Evolutionary conservation across 2,113 vertebrate species (phyloP).

Genomic region (Bagarius yarrelli): DNA sequence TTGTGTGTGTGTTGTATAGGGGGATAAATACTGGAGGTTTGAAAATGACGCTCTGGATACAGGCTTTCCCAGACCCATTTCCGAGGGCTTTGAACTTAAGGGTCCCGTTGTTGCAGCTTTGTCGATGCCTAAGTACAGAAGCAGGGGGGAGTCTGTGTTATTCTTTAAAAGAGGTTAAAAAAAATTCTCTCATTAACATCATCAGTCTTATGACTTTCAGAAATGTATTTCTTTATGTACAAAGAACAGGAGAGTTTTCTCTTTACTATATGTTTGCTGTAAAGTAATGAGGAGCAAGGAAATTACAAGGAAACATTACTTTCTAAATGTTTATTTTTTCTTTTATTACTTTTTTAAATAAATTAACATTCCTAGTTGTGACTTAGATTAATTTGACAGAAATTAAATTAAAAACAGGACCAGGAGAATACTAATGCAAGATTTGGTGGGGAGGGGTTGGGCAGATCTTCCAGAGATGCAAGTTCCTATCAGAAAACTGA

Average conservation of each 20-base stretch:
- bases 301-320: background rate
- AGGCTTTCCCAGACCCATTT: constrained; percentile 80
- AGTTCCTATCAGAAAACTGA: background rate
- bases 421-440: background rate
- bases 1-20: constrained; percentile 63
- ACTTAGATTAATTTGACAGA: too few species aligned
- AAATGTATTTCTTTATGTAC: background rate
- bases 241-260: background rate
- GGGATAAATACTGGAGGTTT: constrained; percentile 87
- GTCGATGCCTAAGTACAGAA: constrained; percentile 78
- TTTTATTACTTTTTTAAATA: too few species aligned
- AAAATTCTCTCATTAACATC: background rate
- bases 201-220: background rate
- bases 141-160: constrained; percentile 83
- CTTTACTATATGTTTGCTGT: background rate
- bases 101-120: constrained; percentile 85
- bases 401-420: too few species aligned
- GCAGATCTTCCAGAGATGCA: background rate
- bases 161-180: constrained; percentile 89
- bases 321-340: too few species aligned
- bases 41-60: constrained; percentile 80
- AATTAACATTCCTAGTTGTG: too few species aligned
- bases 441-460: background rate
- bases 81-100: constrained; percentile 81
- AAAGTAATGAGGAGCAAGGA: background rate